These are phyloP conservation scores for Ips typographus DNA, from an alignment of 1,140 invertebrate species.

Conservation along the genomic window DNA sequence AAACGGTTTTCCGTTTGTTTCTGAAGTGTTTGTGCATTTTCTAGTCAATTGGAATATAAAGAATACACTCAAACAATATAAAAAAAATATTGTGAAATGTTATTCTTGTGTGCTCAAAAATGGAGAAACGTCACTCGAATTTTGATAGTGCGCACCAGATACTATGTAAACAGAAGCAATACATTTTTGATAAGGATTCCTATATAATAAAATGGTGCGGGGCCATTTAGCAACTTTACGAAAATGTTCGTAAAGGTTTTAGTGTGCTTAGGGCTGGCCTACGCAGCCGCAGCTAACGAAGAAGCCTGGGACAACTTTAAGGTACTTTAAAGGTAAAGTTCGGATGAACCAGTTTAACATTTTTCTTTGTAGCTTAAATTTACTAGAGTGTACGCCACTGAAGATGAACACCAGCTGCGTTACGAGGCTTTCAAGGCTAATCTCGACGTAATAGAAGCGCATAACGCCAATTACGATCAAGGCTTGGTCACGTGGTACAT, in stretches of 20 bases:
- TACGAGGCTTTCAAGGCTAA: conserved; percentile 76
- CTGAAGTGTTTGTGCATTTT: no score
- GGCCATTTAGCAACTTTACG: no score
- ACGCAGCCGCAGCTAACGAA: neutral
- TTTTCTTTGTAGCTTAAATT: conserved; percentile 14
- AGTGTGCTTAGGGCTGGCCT: neutral
- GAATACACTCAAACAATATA: no score
- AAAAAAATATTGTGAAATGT: no score
- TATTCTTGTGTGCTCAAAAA: no score
- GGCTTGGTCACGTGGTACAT: conserved; percentile 68
- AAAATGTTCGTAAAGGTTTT: neutral
- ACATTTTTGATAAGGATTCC: no score
- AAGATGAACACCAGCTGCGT: conserved; percentile 3
- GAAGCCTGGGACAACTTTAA: neutral
- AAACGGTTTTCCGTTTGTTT: no score
- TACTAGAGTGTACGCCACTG: conserved; percentile 1
- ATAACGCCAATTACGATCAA: conserved; percentile 71
- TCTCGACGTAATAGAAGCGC: conserved; percentile 76
- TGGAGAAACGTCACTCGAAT: no score
- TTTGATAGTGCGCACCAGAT: no score
- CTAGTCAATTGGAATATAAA: no score
- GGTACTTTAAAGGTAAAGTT: neutral
- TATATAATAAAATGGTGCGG: no score
- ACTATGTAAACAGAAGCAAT: no score
- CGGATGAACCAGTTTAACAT: neutral